Conservation (phyloP, 2,113 vertebrate species). For the Agapornis roseicollis region DNA sequence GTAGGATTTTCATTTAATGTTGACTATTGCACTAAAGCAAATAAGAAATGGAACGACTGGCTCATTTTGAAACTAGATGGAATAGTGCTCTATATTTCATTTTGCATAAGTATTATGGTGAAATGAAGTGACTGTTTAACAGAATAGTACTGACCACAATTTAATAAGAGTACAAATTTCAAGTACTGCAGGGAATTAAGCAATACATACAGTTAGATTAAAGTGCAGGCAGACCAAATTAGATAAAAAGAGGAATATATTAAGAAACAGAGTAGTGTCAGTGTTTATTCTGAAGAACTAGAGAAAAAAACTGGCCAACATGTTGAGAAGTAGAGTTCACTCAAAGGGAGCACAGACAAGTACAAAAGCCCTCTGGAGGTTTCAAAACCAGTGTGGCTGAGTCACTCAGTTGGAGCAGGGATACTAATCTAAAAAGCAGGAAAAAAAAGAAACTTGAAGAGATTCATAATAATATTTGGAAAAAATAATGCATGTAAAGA, state of each 20-base stretch:
- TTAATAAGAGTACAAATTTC: constrained; percentile 55
- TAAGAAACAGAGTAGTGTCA: constrained; percentile 42
- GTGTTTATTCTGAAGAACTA: constrained; percentile 40
- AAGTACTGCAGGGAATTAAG: constrained; percentile 59
- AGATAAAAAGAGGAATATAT: constrained; percentile 58
- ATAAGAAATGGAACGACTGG: constrained; percentile 4
- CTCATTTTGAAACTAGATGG: constrained; percentile 11
- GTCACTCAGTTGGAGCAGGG: neutral
- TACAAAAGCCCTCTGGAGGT: neutral
- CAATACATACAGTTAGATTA: constrained; percentile 28
- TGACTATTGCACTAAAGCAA: neutral
- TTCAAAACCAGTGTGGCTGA: neutral
- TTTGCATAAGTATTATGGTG: constrained; percentile 14
- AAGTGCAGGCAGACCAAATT: constrained; percentile 52
- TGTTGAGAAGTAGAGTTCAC: constrained; percentile 2
- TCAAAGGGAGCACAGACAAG: neutral
- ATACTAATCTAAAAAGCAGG: neutral
- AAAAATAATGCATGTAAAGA: neutral
- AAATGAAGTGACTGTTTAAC: constrained; percentile 50
- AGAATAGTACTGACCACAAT: constrained; percentile 55
- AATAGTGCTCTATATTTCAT: constrained; percentile 11
- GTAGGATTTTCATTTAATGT: constrained; percentile 20
- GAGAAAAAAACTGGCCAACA: constrained; percentile 23
- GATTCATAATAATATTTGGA: neutral
- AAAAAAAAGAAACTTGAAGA: neutral